Base-by-base conservation (phyloP, 2,888 invertebrate genomes). In the Agrotis puta region DNA sequence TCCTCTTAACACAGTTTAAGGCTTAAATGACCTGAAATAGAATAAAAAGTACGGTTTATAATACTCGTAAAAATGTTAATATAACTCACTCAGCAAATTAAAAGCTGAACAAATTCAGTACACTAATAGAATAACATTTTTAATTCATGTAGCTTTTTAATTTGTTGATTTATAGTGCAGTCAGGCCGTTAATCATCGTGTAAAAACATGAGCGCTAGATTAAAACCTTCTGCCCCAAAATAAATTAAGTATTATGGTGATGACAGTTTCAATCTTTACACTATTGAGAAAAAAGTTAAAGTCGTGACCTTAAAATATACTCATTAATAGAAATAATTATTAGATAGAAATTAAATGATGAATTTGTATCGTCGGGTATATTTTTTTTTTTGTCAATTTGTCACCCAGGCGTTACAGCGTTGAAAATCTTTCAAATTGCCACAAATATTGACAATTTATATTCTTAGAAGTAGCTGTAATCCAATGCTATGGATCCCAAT, bases 191-290 rank as follows among this genome's bases (percentile, higher is more conserved):
- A 39, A 39, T 39, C 39, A 39, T 22, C 9, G 24, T 61, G 18
- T n/a, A 5, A 22, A 5, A 22, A 48, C 2, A 20, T 24, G 5
- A 47, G 14, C 2, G 18, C 24, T 47, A 50, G 24, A 24, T 16
- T 13, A 22, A 20, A 33, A 27, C 43, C 1, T 6, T 75, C 54
- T 22, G 68, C 68, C 68, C 54, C 27, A 67, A 75, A 48, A 47
- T 20, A 54, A 75, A 43, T 64, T 45, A 7, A 22, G 11, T 18
- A 27, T 24, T n/a, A n/a, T 24, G 2, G 6, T 68, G 24, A 27
- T 18, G 9, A 27, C 22, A 20, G 4, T 20, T 27, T 43, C 39
- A 6, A 51, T 51, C 22, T 24, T 6, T 2, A 33, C 33, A 16
- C 11, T 13, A 50, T 51, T 45, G 9, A 43, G 24, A 59, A 39